phyloP scores from a whole-genome alignment of 2,113 vertebrate genomes.

The Pan paniscus region DNA sequence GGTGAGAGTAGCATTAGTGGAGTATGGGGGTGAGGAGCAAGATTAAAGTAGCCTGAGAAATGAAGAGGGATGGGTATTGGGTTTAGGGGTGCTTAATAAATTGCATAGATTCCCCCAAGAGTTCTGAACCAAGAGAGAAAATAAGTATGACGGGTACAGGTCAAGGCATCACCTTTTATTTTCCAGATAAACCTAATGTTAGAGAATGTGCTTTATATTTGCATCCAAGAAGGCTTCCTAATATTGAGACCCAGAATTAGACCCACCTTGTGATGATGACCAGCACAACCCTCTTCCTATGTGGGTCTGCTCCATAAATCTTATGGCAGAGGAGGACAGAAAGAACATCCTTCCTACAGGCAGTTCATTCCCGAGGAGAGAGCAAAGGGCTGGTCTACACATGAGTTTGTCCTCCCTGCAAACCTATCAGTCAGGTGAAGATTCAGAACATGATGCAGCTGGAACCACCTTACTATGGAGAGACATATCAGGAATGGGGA shows the following conservation, averaged over 20 bases:
- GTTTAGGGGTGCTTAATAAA: neutral
- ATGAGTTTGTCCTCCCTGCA: accelerated
- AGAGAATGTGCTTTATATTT: neutral
- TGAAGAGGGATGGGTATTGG: neutral
- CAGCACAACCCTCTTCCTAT: neutral
- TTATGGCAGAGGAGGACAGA: neutral
- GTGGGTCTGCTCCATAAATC: neutral
- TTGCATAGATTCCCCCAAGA: neutral
- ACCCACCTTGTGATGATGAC: neutral
- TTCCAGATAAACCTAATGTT: neutral
- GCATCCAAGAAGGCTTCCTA: neutral
- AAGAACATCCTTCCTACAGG: neutral
- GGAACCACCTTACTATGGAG: neutral
- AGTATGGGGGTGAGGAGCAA: neutral
- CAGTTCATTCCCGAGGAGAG: neutral
- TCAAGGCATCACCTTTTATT: neutral
- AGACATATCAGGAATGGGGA: neutral
- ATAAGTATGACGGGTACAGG: neutral
- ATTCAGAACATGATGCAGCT: accelerated
- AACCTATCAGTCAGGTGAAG: neutral
- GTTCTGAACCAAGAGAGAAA: neutral
- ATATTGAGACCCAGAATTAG: neutral
- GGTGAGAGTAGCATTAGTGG: neutral
- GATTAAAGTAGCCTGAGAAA: neutral
- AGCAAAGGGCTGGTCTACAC: neutral